A percentile compares a stretch with the other conserved stretches of the same genome.
These are phyloP conservation scores for Mercenaria mercenaria DNA, from an alignment of 1,140 invertebrate genomes.

Conservation along the genomic window DNA sequence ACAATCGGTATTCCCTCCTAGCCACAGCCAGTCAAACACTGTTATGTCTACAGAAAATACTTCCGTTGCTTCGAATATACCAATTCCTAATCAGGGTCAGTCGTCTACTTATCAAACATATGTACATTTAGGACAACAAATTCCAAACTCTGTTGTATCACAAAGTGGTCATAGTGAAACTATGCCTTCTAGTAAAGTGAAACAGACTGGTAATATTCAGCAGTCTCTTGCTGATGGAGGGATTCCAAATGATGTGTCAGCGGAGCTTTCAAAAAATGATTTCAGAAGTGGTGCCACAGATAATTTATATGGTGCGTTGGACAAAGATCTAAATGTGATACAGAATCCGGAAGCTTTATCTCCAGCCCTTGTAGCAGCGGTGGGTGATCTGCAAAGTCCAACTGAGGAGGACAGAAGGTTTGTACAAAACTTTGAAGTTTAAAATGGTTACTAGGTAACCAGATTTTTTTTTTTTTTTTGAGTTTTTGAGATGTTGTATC, in stretches of 20 bases:
- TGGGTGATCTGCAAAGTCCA: constrained; percentile 47
- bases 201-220: neutral
- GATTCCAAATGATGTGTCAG: neutral
- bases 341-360: constrained; percentile 45
- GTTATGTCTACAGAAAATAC: neutral
- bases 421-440: neutral
- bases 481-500: too few relatives aligned
- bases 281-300: neutral
- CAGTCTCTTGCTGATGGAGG: neutral
- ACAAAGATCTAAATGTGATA: constrained; percentile 62
- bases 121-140: constrained; percentile 58
- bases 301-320: constrained; percentile 10
- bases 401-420: constrained; percentile 51
- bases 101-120: constrained; percentile 51
- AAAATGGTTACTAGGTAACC: too few relatives aligned
- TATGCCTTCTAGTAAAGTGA: neutral
- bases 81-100: constrained; percentile 40
- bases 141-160: constrained; percentile 45
- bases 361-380: constrained; percentile 56
- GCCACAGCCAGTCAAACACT: neutral
- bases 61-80: neutral
- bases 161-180: constrained; percentile 50
- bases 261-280: neutral
- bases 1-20: constrained; percentile 39
- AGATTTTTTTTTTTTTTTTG: too few relatives aligned